A percentile compares a stretch with the other conserved stretches of the same genome.
phyloP scores from a whole-genome alignment of 2,888 invertebrate genomes.

The Drosophila infuscata region DNA sequence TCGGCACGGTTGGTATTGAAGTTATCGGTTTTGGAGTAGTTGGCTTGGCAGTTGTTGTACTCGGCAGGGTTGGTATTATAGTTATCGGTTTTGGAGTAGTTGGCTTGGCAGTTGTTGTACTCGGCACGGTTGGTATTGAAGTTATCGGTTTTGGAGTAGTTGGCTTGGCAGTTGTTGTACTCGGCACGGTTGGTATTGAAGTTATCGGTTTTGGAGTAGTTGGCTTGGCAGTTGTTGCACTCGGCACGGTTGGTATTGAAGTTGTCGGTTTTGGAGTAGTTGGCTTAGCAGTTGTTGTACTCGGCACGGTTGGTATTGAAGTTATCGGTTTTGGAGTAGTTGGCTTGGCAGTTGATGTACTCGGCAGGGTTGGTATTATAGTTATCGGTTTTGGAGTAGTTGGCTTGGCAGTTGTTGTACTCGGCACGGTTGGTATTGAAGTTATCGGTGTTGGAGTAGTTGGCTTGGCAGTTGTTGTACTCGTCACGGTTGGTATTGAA shows the following conservation, averaged over 20 bases:
- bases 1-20: too few species aligned
- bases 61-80: too few species aligned
- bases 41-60: too few species aligned
- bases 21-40: too few species aligned
- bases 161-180: neutral
- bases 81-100: too few species aligned
- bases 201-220: neutral
- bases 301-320: neutral
- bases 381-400: too few species aligned
- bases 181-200: neutral
- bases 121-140: neutral
- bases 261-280: conserved; percentile 7
- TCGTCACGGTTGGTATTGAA: neutral
- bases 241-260: neutral
- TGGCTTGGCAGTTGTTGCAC: conserved; percentile 4
- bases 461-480: neutral
- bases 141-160: neutral
- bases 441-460: neutral
- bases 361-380: neutral
- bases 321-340: conserved; percentile 5
- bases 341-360: neutral
- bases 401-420: neutral
- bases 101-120: too few species aligned
- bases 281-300: conserved; percentile 4
- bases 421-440: neutral